phyloP scores from a whole-genome alignment of 2,888 invertebrate species.

The Andrena dorsata region DNA sequence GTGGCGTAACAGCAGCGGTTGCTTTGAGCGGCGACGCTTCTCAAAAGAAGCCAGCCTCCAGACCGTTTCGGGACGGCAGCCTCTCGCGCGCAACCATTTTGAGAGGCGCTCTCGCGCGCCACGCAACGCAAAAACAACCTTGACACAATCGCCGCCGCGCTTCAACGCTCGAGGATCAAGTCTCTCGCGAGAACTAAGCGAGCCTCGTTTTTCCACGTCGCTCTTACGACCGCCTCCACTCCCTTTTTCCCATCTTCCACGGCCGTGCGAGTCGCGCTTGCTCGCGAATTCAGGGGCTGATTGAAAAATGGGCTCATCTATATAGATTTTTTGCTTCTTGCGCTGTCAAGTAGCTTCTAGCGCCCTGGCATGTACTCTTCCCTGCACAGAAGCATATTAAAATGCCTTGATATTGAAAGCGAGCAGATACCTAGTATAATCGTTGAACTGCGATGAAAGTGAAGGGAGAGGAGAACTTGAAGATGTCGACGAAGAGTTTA shows the following conservation, averaged over 20 bases:
- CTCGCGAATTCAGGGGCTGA: not conserved
- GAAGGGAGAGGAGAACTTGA: too few species aligned
- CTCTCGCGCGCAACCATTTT: conserved; percentile 76
- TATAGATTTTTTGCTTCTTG: too few species aligned
- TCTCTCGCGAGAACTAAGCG: conserved; percentile 55
- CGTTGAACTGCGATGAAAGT: too few species aligned
- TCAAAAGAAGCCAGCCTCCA: conserved; percentile 17
- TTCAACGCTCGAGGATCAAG: conserved; percentile 53
- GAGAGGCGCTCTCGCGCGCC: conserved; percentile 74
- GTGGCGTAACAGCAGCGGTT: conserved; percentile 38
- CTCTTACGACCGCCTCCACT: conserved; percentile 21
- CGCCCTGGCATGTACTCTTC: too few species aligned
- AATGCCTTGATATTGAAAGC: too few species aligned
- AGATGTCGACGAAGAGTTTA: too few species aligned
- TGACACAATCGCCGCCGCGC: conserved; percentile 74
- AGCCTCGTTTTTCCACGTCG: conserved; percentile 40
- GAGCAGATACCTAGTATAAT: too few species aligned
- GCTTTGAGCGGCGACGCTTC: conserved; percentile 34
- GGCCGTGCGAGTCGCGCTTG: not conserved
- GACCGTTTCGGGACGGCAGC: conserved; percentile 53
- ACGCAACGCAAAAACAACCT: conserved; percentile 77
- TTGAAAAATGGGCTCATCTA: too few species aligned
- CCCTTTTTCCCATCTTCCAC: not conserved
- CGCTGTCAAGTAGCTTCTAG: too few species aligned
- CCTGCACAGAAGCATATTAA: too few species aligned